Percentiles rank a stretch among this genome's conserved stretches.
Conservation (phyloP, 2,113 vertebrate species). For the Gnathonemus longibarbis region DNA sequence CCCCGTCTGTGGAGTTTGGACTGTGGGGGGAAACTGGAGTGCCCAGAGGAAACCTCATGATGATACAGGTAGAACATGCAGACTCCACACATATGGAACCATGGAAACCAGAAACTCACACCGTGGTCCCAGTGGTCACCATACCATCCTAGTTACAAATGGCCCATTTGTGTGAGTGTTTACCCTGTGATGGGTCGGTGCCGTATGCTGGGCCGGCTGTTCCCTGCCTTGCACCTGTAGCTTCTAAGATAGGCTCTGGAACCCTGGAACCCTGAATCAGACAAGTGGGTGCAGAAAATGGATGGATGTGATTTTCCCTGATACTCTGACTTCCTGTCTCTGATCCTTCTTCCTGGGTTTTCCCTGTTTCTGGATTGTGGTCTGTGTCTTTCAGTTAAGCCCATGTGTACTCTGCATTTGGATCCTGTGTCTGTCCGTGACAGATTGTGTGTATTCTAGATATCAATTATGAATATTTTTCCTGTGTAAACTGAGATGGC, state of each 20-base stretch:
- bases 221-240: not conserved
- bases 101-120: not conserved
- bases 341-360: not conserved
- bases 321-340: not conserved
- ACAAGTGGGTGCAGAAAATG: not conserved
- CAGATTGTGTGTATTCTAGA: not conserved
- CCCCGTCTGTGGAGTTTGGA: not conserved
- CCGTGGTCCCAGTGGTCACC: not conserved
- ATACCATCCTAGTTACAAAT: not conserved
- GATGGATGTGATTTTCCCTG: not conserved
- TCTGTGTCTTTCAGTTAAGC: not conserved
- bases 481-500: not conserved
- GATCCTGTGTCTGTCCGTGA: not conserved
- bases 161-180: not conserved
- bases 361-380: not conserved
- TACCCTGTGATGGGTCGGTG: not conserved
- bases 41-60: not conserved
- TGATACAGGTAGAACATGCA: not conserved
- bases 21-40: not conserved
- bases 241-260: not conserved
- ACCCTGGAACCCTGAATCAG: not conserved
- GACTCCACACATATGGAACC: not conserved
- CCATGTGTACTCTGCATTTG: not conserved
- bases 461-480: not conserved
- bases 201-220: not conserved